phyloP scores from a whole-genome alignment of 2,888 invertebrate genomes.

The Leptopilina drosophilae region DNA sequence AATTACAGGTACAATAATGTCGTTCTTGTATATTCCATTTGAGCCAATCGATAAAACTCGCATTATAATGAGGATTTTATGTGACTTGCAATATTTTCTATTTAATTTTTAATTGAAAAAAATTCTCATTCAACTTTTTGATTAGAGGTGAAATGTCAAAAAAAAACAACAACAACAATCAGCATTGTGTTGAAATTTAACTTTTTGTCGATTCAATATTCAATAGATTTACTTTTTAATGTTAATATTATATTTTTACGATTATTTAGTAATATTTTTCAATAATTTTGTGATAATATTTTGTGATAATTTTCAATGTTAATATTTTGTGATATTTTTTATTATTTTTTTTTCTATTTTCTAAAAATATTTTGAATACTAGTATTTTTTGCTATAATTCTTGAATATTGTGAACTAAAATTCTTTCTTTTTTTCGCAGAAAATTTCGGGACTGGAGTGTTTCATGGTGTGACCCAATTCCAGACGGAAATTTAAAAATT shows the following conservation, averaged over 20 bases:
- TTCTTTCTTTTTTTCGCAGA: too few species aligned
- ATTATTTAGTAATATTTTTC: too few species aligned
- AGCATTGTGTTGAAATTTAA: neutral
- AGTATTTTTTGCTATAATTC: too few species aligned
- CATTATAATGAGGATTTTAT: neutral
- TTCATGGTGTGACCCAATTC: too few species aligned
- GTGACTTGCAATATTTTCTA: neutral
- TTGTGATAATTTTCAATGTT: too few species aligned
- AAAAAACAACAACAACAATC: neutral
- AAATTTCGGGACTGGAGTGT: neutral
- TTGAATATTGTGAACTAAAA: too few species aligned
- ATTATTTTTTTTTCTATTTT: too few species aligned
- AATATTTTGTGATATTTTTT: too few species aligned
- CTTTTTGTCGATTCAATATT: neutral
- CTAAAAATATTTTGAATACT: too few species aligned
- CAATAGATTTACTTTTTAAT: too few species aligned
- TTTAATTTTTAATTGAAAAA: neutral
- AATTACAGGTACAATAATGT: constrained; percentile 15
- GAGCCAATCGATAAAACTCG: constrained; percentile 15
- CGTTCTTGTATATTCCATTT: neutral
- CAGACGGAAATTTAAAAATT: neutral
- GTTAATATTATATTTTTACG: too few species aligned
- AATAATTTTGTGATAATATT: too few species aligned
- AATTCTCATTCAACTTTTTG: neutral
- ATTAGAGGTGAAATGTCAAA: constrained; percentile 23